Evolutionary conservation across 2,888 invertebrate genomes (phyloP), one percentile per base, ranked within the genome.

Genomic region (Tachina lurida): DNA sequence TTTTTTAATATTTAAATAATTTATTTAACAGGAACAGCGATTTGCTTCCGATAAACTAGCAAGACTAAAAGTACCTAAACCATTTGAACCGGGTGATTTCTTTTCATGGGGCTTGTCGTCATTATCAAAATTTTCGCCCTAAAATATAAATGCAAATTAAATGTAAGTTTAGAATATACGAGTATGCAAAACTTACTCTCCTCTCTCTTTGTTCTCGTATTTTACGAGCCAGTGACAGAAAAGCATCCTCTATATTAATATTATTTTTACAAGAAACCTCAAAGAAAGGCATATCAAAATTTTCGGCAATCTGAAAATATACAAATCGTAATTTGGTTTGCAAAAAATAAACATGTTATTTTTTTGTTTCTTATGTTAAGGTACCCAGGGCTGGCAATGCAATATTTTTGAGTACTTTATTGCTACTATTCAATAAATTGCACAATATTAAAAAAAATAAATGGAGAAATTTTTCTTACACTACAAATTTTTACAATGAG

Each of bases 221-320:
- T 94, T 95, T 95, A 91, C 97, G 94, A 87, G 97, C 97, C 91
- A 97, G 93, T 65, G 96, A 95, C 87, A 97, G 93, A 92, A 97
- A 97, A 71, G 96, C 95, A 91, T 96, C 96, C 91, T 97, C 97
- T 90, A 97, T 97, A 89, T 97, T 97, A 84, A 97, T 95, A 91
- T 97, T 96, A 89, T 95, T 96, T 93, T 97, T 97, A 93, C 97
- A 97, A 13, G 97, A 97, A 15, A 97, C 97, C 93, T 97, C 97
- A 91, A 96, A 97, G 92, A 97, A 97, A 47, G 97, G 97, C 95
- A 97, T 96, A 89, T 97, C 97, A 90, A 97, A 97, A 91, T 96
- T 96, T 90, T 97, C 97, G 0, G 97, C 97, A 93, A 97, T 96
- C 96, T 96, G 93, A 67, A 84, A 84, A 31, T 31, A 31, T 7